A percentile compares a stretch with the other conserved stretches of the same genome.
Evolutionary conservation across 1,140 invertebrate species (phyloP).

Genomic region (Apis laboriosa): DNA sequence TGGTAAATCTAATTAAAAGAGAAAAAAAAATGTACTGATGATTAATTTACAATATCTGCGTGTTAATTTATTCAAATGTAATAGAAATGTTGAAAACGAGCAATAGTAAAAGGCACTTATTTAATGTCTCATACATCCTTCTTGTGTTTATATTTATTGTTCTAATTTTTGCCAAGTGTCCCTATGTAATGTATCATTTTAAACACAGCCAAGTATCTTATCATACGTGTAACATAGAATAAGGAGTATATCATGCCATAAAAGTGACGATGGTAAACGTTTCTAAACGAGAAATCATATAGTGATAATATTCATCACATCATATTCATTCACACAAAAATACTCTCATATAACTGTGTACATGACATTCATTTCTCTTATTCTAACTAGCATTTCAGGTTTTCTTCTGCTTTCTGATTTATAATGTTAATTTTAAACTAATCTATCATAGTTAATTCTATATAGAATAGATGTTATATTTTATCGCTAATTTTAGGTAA

Average conservation of each 20-base stretch:
- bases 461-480: constrained; percentile 32
- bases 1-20: neutral
- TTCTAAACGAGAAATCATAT: constrained; percentile 43
- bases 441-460: constrained; percentile 34
- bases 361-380: constrained; percentile 31
- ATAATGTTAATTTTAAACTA: constrained; percentile 15
- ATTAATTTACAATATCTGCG: constrained; percentile 24
- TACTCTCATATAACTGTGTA: constrained; percentile 38
- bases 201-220: constrained; percentile 39
- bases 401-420: constrained; percentile 39
- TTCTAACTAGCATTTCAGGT: constrained; percentile 30
- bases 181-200: constrained; percentile 37
- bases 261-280: constrained; percentile 47
- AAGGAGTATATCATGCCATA: constrained; percentile 46
- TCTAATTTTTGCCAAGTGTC: constrained; percentile 4
- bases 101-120: neutral
- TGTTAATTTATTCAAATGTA: constrained; percentile 26
- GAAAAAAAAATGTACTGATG: neutral
- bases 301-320: constrained; percentile 20
- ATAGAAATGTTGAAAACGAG: neutral
- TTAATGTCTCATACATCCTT: neutral
- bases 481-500: constrained; percentile 47
- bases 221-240: constrained; percentile 49
- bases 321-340: constrained; percentile 25
- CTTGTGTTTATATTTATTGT: constrained; percentile 6